Conservation (phyloP, 1,140 invertebrate genomes). For the Odontomachus brunneus region DNA sequence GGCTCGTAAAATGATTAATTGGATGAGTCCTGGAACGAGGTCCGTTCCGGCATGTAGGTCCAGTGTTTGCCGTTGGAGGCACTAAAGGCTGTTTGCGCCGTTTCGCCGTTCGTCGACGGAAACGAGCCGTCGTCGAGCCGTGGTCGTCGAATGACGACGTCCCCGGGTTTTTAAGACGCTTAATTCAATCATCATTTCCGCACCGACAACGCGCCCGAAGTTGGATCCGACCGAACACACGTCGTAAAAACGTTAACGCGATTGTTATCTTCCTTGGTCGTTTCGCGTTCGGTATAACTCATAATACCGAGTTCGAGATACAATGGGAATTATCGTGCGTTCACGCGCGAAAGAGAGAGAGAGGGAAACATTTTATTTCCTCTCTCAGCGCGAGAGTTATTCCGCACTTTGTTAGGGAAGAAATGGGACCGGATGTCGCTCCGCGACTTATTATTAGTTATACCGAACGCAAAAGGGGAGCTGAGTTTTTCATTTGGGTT, state of each 20-base stretch:
- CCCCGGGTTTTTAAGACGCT: slow-evolving; percentile 70
- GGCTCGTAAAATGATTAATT: slow-evolving; percentile 79
- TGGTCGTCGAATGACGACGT: slow-evolving; percentile 12
- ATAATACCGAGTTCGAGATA: slow-evolving; percentile 47
- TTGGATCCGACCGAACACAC: slow-evolving; percentile 52
- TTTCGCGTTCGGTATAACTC: slow-evolving; percentile 58
- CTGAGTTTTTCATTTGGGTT: no score
- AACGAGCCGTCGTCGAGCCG: slow-evolving; percentile 8
- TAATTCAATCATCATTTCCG: slow-evolving; percentile 71
- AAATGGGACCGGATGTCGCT: background rate
- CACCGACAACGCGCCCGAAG: slow-evolving; percentile 8
- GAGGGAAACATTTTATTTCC: slow-evolving; percentile 9
- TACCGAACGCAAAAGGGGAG: background rate
- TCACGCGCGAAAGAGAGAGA: background rate
- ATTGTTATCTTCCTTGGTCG: slow-evolving; percentile 55
- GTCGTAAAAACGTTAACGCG: slow-evolving; percentile 71
- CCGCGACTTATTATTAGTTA: slow-evolving; percentile 27
- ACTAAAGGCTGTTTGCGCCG: slow-evolving; percentile 73
- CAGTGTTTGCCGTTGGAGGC: slow-evolving; percentile 66
- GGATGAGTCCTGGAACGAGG: slow-evolving; percentile 64
- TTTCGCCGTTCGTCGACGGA: slow-evolving; percentile 43
- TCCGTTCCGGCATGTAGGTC: slow-evolving; percentile 46
- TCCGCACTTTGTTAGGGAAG: background rate
- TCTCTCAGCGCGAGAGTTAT: slow-evolving; percentile 15
- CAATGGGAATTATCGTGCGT: slow-evolving; percentile 21